These are phyloP conservation scores for Lasiurus cinereus DNA, from an alignment of 2,113 vertebrate genomes.

Conservation along the genomic window DNA sequence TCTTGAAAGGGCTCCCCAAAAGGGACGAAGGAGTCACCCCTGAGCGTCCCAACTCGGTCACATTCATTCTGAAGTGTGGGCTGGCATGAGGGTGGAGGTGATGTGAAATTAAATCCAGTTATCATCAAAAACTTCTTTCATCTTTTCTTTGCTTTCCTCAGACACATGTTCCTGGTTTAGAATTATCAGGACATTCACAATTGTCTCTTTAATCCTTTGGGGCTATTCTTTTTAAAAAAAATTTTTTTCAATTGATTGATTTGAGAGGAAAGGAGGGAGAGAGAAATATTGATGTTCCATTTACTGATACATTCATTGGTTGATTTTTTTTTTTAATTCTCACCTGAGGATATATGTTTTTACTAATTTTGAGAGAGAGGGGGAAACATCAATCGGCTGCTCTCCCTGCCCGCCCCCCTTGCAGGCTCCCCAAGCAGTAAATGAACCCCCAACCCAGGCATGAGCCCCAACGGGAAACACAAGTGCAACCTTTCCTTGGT, in stretches of 20 bases:
- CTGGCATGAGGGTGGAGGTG: neutral
- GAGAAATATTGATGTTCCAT: neutral
- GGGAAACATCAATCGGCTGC: neutral
- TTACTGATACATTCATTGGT: no score
- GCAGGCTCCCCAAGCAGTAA: neutral
- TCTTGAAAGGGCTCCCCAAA: neutral
- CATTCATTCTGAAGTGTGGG: neutral
- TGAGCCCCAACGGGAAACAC: neutral
- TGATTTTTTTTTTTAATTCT: no score
- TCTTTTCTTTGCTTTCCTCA: neutral
- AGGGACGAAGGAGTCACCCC: neutral
- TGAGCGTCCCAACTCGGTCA: neutral
- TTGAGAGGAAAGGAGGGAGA: neutral
- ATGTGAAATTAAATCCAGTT: neutral
- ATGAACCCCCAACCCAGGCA: neutral
- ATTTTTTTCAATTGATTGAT: neutral
- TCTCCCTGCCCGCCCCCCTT: fast-evolving
- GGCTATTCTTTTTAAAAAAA: neutral
- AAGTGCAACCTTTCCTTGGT: neutral
- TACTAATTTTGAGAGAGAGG: neutral
- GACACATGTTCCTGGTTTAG: slow-evolving; percentile 16
- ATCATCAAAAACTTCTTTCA: neutral
- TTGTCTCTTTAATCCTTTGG: neutral
- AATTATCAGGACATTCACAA: slow-evolving; percentile 26
- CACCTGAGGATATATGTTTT: neutral